Conservation (phyloP, 2,113 vertebrate genomes). For the Callipepla squamata region DNA sequence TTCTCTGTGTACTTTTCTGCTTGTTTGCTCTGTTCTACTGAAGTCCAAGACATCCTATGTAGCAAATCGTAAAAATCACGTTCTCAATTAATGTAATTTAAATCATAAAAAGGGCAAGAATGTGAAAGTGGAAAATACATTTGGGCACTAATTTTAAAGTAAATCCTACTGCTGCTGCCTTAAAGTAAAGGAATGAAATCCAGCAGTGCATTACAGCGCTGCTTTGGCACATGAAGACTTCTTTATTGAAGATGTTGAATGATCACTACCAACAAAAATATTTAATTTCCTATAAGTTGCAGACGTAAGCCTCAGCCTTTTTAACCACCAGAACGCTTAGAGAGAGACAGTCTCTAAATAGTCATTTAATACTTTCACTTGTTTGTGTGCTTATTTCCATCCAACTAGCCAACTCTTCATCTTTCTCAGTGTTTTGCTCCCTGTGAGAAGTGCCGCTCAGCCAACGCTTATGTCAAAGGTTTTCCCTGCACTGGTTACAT, state of each 20-base stretch:
- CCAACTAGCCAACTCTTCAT: neutral
- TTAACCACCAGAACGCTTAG: neutral
- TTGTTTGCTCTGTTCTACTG: neutral
- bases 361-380: slow-evolving; percentile 5
- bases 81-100: neutral
- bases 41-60: neutral
- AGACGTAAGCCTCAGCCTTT: neutral
- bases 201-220: neutral
- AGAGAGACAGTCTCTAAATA: slow-evolving; percentile 24
- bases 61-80: neutral
- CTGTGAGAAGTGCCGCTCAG: neutral
- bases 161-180: neutral
- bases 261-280: slow-evolving; percentile 39
- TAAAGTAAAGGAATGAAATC: neutral
- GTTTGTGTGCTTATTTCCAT: neutral
- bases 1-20: neutral
- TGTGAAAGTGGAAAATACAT: neutral
- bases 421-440: neutral
- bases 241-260: slow-evolving; percentile 15
- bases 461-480: neutral
- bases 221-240: neutral
- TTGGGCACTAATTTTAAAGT: neutral
- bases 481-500: neutral
- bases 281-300: slow-evolving; percentile 26
- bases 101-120: neutral